Evolutionary conservation across 35 echinoderm and acorn worm genomes (phyloP).

Genomic region (Ophioderma brevispina): DNA sequence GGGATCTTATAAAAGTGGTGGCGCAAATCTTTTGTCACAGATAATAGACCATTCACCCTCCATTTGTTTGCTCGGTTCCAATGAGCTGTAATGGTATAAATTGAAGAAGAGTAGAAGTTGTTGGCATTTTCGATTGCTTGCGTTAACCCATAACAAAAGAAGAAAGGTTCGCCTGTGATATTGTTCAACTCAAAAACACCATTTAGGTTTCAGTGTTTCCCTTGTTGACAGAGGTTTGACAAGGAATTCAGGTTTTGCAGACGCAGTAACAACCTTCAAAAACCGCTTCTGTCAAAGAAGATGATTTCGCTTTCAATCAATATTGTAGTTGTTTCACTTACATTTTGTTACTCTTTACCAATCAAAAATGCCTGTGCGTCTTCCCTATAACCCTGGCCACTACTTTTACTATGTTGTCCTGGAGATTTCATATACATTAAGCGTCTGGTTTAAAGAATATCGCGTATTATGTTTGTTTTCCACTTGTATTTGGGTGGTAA

Average conservation of each 20-base stretch:
- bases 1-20: too few relatives aligned
- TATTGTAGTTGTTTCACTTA: neutral
- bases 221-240: too few relatives aligned
- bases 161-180: too few relatives aligned
- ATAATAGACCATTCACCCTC: neutral
- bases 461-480: too few relatives aligned
- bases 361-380: too few relatives aligned
- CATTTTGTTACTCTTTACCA: neutral
- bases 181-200: too few relatives aligned
- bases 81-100: neutral
- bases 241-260: neutral
- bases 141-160: too few relatives aligned
- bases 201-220: neutral
- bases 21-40: neutral
- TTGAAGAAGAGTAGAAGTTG: neutral
- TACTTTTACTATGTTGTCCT: too few relatives aligned
- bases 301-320: neutral
- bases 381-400: too few relatives aligned
- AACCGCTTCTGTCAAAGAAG: neutral
- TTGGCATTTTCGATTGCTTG: neutral
- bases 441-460: too few relatives aligned
- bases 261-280: constrained; percentile 9
- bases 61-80: neutral
- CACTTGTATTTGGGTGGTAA: neutral
- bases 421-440: too few relatives aligned